Conservation (phyloP, 2,797 vertebrate species). For the Mastacembelus armatus region DNA sequence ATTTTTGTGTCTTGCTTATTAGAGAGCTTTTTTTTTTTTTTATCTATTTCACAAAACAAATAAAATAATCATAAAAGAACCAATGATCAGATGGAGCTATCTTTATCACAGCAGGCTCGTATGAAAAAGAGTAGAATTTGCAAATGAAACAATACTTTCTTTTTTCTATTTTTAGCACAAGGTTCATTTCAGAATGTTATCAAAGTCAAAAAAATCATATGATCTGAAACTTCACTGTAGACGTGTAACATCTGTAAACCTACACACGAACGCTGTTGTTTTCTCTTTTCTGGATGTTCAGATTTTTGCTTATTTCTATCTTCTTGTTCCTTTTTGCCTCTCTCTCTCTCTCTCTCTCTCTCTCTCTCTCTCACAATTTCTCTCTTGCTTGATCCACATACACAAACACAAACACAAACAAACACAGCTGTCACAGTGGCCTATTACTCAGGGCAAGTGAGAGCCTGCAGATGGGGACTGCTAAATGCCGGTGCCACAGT, state of each 20-base stretch:
- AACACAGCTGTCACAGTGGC: slow-evolving; percentile 79
- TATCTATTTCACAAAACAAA: no score
- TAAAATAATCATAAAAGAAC: background rate
- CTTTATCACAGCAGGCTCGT: background rate
- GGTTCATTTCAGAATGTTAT: background rate
- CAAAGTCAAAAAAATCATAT: slow-evolving; percentile 28
- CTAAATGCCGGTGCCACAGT: slow-evolving; percentile 81
- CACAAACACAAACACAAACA: slow-evolving; percentile 66
- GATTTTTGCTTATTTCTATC: slow-evolving; percentile 35
- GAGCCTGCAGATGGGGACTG: slow-evolving; percentile 76
- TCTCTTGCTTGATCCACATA: no score
- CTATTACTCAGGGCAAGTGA: slow-evolving; percentile 78
- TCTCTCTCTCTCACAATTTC: no score
- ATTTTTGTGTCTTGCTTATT: no score
- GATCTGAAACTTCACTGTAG: background rate
- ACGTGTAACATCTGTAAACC: slow-evolving; percentile 20
- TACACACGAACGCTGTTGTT: slow-evolving; percentile 20
- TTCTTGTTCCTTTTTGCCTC: slow-evolving; percentile 26
- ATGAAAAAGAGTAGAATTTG: background rate
- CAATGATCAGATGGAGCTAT: background rate
- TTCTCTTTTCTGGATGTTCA: slow-evolving; percentile 21
- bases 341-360: slow-evolving; percentile 26
- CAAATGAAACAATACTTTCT: background rate
- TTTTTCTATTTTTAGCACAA: background rate
- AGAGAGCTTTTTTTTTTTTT: no score